phyloP scores from a whole-genome alignment of 2,113 vertebrate genomes.

The Probosciger aterrimus region DNA sequence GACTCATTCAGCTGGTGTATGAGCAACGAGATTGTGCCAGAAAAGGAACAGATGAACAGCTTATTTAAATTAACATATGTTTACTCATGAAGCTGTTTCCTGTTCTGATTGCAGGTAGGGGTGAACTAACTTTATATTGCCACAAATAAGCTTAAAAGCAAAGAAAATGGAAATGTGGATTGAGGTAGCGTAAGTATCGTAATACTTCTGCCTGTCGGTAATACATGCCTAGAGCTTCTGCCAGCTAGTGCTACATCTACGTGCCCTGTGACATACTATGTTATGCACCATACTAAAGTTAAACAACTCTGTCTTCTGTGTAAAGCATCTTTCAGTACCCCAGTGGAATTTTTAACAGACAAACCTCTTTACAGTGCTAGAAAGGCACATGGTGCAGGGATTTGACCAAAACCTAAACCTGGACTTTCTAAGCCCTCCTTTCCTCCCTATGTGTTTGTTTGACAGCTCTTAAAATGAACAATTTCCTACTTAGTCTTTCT shows the following conservation, averaged over 20 bases:
- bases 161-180: neutral
- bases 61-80: neutral
- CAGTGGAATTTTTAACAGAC: neutral
- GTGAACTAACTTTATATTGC: neutral
- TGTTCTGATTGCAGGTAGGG: neutral
- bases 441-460: fast-evolving
- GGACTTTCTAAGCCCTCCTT: neutral
- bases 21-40: neutral
- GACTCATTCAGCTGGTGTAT: neutral
- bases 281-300: neutral
- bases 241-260: neutral
- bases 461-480: neutral
- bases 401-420: neutral
- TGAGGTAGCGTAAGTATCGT: neutral
- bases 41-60: neutral
- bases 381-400: neutral
- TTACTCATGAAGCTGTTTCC: neutral
- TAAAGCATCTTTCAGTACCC: neutral
- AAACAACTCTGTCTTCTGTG: neutral
- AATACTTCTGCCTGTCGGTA: neutral
- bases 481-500: neutral
- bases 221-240: neutral
- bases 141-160: neutral
- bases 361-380: neutral
- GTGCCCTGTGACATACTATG: fast-evolving